phyloP scores from a whole-genome alignment of 2,888 invertebrate species.

The Tridacna gigas region DNA sequence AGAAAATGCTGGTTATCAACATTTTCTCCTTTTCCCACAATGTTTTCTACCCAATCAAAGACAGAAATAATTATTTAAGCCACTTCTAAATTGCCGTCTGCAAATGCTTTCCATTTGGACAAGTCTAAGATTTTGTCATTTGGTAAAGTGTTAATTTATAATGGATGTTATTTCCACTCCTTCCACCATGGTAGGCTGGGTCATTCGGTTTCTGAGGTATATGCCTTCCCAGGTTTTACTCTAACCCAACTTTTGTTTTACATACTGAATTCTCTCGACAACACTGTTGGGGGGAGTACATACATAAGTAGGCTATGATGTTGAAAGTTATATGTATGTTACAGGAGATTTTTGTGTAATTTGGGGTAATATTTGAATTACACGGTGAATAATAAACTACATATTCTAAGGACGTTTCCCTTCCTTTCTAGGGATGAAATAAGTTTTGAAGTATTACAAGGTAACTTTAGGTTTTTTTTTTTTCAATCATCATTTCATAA shows the following conservation, averaged over 20 bases:
- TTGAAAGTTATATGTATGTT: background rate
- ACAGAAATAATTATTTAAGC: too few relatives aligned
- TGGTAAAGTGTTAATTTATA: background rate
- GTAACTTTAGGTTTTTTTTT: too few relatives aligned
- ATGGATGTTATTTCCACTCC: constrained; percentile 1
- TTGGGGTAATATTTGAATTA: background rate
- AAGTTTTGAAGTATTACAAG: too few relatives aligned
- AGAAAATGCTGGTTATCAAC: background rate
- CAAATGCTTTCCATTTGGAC: background rate
- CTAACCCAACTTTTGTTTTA: background rate
- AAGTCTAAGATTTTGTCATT: background rate
- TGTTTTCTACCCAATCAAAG: background rate
- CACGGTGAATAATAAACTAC: too few relatives aligned
- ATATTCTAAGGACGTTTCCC: too few relatives aligned
- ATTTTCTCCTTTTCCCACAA: background rate
- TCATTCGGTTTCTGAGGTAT: constrained; percentile 1
- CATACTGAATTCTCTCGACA: background rate
- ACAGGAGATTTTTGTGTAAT: background rate
- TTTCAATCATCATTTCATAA: too few relatives aligned
- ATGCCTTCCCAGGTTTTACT: background rate
- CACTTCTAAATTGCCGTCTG: too few relatives aligned
- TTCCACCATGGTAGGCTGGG: background rate
- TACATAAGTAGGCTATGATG: background rate
- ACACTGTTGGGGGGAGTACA: background rate
- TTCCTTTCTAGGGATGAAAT: too few relatives aligned